Percentiles rank a stretch among this genome's conserved stretches.
phyloP scores from a whole-genome alignment of 2,797 vertebrate genomes.

The Aphelocoma californica region DNA sequence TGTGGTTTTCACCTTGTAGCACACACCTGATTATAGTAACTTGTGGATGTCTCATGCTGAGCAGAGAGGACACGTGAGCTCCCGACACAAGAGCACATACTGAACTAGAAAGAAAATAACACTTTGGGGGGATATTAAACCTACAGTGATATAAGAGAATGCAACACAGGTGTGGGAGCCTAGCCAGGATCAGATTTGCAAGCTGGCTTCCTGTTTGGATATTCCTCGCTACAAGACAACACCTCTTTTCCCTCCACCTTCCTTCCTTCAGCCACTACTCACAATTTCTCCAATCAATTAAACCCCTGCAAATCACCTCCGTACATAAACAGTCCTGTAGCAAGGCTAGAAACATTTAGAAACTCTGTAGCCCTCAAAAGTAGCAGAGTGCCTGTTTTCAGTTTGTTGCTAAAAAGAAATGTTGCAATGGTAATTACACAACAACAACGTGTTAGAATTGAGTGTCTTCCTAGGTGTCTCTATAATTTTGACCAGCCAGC shows the following conservation, averaged over 20 bases:
- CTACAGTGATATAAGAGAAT: background rate
- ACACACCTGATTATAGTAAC: background rate
- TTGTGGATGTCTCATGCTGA: background rate
- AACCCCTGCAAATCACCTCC: background rate
- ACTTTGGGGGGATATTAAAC: background rate
- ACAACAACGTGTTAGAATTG: background rate
- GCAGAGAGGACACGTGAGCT: rapidly evolving
- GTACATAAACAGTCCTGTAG: background rate
- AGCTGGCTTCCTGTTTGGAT: background rate
- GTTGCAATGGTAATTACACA: background rate
- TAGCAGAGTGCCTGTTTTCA: background rate
- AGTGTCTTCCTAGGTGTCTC: background rate
- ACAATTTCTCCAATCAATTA: background rate
- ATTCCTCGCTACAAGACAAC: background rate
- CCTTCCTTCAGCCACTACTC: background rate
- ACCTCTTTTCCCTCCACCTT: background rate
- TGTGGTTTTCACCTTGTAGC: background rate
- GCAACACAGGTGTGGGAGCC: background rate
- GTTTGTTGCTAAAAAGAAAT: background rate
- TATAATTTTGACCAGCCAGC: background rate
- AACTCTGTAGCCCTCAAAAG: background rate
- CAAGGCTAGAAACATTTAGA: background rate
- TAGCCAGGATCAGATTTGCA: background rate
- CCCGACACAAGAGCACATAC: background rate
- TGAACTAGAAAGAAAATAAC: background rate